These are phyloP conservation scores for Sternotherus odoratus DNA, from an alignment of 2,797 vertebrate genomes.

Conservation along the genomic window DNA sequence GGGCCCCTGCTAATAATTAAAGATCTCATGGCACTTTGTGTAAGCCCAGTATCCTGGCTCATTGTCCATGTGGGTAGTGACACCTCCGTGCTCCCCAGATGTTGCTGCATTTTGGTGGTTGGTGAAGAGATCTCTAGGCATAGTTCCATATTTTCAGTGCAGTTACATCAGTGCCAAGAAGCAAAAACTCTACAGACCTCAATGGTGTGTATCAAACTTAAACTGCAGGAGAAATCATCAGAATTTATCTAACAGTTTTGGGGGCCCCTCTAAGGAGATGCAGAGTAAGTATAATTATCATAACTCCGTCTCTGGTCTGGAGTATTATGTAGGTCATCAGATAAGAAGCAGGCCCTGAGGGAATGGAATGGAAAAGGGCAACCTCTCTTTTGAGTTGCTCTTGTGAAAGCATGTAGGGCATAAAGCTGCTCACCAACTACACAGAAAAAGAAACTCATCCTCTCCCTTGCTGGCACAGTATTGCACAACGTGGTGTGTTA, in stretches of 20 bases:
- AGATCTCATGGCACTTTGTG: neutral
- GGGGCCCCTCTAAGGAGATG: neutral
- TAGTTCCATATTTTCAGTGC: neutral
- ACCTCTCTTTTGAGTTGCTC: neutral
- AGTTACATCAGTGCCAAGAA: neutral
- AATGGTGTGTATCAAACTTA: neutral
- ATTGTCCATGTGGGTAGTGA: neutral
- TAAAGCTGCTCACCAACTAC: neutral
- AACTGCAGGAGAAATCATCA: neutral
- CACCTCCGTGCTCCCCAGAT: neutral
- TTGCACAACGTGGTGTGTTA: neutral
- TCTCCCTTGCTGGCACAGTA: neutral
- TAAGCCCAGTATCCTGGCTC: neutral
- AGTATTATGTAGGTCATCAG: neutral
- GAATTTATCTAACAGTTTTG: neutral
- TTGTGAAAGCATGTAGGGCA: slow-evolving; percentile 13
- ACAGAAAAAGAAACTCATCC: neutral
- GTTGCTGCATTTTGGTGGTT: neutral
- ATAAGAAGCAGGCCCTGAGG: neutral
- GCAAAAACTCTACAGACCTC: neutral
- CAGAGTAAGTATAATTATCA: neutral
- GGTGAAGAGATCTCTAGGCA: neutral
- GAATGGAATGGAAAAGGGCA: neutral
- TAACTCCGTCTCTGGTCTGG: neutral
- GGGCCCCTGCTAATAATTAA: neutral